Conservation (phyloP, 2,113 vertebrate genomes). For the Todiramphus chloris region DNA sequence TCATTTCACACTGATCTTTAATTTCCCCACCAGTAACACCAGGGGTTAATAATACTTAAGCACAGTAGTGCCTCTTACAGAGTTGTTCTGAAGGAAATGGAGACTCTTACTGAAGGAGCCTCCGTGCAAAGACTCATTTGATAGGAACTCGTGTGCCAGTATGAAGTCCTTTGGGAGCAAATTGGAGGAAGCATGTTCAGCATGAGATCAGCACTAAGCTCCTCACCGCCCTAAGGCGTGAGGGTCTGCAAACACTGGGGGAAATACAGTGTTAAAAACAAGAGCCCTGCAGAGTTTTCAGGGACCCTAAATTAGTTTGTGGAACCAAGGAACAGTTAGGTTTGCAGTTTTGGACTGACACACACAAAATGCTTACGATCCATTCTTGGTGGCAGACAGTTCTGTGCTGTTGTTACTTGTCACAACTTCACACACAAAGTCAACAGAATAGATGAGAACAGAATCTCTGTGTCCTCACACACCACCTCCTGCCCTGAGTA, state of each 20-base stretch:
- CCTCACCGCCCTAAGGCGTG: not conserved
- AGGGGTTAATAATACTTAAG: constrained; percentile 26
- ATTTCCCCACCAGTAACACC: not conserved
- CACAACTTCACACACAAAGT: not conserved
- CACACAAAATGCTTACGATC: not conserved
- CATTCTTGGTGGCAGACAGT: not conserved
- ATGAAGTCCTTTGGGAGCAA: not conserved
- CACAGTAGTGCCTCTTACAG: not conserved
- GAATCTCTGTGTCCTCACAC: not conserved
- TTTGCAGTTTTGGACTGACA: not conserved
- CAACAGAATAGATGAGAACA: not conserved
- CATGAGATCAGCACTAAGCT: not conserved
- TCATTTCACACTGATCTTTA: not conserved
- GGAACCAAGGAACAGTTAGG: not conserved
- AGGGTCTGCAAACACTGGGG: not conserved
- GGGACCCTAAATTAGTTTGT: not conserved
- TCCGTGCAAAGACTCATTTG: not conserved
- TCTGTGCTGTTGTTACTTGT: not conserved
- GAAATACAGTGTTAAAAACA: not conserved
- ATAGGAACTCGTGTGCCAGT: not conserved
- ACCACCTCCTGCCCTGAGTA: not conserved
- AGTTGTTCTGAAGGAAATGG: constrained; percentile 38
- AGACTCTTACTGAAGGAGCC: not conserved
- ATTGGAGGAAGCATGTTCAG: not conserved
- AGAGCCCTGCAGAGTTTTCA: not conserved